Base-by-base conservation (phyloP, 2,888 invertebrate species). In the Bruchidius siliquastri region DNA sequence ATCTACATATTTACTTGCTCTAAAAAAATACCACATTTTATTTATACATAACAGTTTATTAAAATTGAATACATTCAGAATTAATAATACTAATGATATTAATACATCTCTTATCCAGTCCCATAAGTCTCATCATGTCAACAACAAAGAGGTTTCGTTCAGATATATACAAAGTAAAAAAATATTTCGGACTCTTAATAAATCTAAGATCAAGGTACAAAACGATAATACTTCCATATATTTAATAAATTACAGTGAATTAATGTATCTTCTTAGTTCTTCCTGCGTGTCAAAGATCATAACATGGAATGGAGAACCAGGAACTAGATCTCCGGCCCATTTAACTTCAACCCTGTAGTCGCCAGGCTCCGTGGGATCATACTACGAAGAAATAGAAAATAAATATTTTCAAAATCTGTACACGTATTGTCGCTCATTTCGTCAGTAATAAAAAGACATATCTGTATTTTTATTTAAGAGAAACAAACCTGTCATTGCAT, bases 271-370 rank as follows among this genome's bases (percentile, higher is more conserved):
- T 75, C 92, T 90, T 76, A 98, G 89, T 87, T 99, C 99, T 86
- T 98, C 97, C 86, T 98, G 97, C 10, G 99, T 99, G 87, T 99
- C 99, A 87, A 99, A 98, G 82, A 99, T 99, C 94, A 98, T 96
- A 78, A 99, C 98, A 77, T 96, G 95, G 90, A 99, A 99, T 0
- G 99, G 99, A 69, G 97, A 98, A 73, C 99, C 99, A 71, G 98
- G 98, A 22, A 99, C 98, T 84, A 98, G 93, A 79, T 98, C 96
- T 22, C 97, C 98, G 3, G 99, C 98, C 99, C 99, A 99, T 86
- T 95, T 94, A 0, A 97, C 96, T 86, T 98, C 97, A 69, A 99
- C 96, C 76, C 98, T 91, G 87, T 99, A 99, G 87, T 99, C 98
- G 49, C 99, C 99, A 2, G 98, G 98, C 86, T 99, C 99, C 72